Conservation (phyloP, 2,888 invertebrate species). For the Hydroisotoma schaefferi region DNA sequence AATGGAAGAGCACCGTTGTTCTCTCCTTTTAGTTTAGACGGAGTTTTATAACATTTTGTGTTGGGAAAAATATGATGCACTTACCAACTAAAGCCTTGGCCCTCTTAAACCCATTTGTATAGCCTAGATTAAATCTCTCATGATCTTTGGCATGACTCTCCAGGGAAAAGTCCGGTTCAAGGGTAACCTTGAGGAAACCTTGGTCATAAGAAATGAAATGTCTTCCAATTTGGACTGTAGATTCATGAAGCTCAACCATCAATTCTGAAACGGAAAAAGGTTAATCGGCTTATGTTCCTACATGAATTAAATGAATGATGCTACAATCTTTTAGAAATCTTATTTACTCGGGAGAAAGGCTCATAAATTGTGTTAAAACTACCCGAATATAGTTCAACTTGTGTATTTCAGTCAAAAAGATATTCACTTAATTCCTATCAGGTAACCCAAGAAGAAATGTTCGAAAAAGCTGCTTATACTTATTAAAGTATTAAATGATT, state of each 20-base stretch:
- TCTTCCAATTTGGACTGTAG: slow-evolving; percentile 86
- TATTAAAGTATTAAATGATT: background rate
- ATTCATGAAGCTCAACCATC: slow-evolving; percentile 93
- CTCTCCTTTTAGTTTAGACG: background rate
- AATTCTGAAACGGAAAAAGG: slow-evolving; percentile 62
- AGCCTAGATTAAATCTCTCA: slow-evolving; percentile 60
- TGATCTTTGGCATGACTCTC: slow-evolving; percentile 92
- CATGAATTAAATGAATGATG: no score
- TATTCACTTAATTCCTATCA: slow-evolving; percentile 1
- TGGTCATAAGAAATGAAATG: slow-evolving; percentile 94
- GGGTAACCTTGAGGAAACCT: slow-evolving; percentile 65
- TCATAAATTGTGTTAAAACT: no score
- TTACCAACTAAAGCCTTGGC: slow-evolving; percentile 85
- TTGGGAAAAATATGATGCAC: background rate
- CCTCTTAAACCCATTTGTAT: slow-evolving; percentile 65
- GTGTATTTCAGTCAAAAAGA: background rate
- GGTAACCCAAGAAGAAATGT: no score
- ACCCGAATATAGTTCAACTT: background rate
- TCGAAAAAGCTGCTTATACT: no score
- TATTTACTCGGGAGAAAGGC: background rate
- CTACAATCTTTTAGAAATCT: no score
- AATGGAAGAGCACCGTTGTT: background rate
- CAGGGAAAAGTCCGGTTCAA: slow-evolving; percentile 90
- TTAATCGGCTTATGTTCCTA: no score
- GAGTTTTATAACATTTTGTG: background rate